Evolutionary conservation across 2,888 invertebrate genomes (phyloP), one percentile per base, ranked within the genome.

Genomic region (Camptogramma bilineatum): DNA sequence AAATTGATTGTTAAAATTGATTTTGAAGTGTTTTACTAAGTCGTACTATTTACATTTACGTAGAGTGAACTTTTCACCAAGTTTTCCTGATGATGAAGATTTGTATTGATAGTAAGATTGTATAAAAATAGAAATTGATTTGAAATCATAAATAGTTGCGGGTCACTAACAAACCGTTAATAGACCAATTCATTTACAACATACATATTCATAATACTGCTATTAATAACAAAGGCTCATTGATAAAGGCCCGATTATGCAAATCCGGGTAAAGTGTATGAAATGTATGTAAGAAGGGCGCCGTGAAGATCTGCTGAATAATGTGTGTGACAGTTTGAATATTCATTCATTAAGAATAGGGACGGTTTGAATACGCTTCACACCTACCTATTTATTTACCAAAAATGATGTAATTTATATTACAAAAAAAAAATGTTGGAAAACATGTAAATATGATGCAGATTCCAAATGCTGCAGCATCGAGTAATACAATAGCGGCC

Each of bases 251-350:
- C 55, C 62, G 67, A 71, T 72, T 72, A 73, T 72, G 72, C 50
- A 56, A 72, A 73, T 72, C 21, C 8, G 60, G 48, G 70, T 72
- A 73, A 74, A 72, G 73, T 69, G 76, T 76, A 77, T 79, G 77
- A 78, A 77, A 76, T 76, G 71, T 77, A 78, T 86, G 85, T 79
- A 85, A 81, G 64, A 78, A 77, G 85, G 83, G 62, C 81, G 74
- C 60, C 21, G 56, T 54, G 66, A 69, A 67, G 70, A 67, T 62
- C 66, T 64, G 55, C 58, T 74, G 70, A 74, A 79, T 79, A 79
- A 79, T 78, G 70, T 50, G 64, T 68, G 50, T 67, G 76, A 68
- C 75, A 61, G 66, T 50, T 57, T 77, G 75, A 78, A 82, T 82
- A 83, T 83, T 83, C 75, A 83, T 79, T 56, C 59, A 28, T 31